These are phyloP conservation scores for Bradysia coprophila DNA, from an alignment of 1,140 invertebrate genomes.

Conservation along the genomic window DNA sequence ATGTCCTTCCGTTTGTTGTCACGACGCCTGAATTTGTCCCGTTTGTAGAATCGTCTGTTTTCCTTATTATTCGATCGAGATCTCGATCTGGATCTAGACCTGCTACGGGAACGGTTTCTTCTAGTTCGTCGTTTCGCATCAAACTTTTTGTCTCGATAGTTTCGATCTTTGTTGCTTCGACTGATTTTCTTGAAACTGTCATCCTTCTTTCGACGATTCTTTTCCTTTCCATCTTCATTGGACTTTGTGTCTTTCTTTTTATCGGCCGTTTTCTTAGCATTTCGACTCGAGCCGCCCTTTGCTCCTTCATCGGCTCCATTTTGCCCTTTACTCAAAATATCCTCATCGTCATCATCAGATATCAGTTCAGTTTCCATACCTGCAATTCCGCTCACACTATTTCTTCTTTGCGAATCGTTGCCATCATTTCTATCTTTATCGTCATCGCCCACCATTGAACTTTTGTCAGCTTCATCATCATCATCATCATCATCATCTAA, in stretches of 20 bases:
- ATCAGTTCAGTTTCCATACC: constrained; percentile 51
- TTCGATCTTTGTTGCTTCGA: constrained; percentile 59
- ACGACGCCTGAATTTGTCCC: constrained; percentile 27
- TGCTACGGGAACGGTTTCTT: constrained; percentile 8
- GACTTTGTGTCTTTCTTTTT: constrained; percentile 24
- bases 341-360: constrained; percentile 40
- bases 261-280: constrained; percentile 13
- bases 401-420: constrained; percentile 30
- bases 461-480: constrained; percentile 28
- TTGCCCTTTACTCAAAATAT: constrained; percentile 36
- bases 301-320: constrained; percentile 34
- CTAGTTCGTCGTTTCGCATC: constrained; percentile 12
- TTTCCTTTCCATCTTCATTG: constrained; percentile 19
- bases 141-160: constrained; percentile 49
- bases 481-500: neutral
- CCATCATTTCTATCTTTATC: too few relatives aligned
- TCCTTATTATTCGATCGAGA: constrained; percentile 22
- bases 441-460: constrained; percentile 43
- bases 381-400: constrained; percentile 28
- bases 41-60: constrained; percentile 19
- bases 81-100: constrained; percentile 3
- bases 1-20: constrained; percentile 60
- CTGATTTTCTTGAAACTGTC: constrained; percentile 63
- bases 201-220: constrained; percentile 18
- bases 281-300: constrained; percentile 26